A percentile compares a stretch with the other conserved stretches of the same genome.
phyloP scores from a whole-genome alignment of 1,140 invertebrate species.

The Drosophila subobscura region DNA sequence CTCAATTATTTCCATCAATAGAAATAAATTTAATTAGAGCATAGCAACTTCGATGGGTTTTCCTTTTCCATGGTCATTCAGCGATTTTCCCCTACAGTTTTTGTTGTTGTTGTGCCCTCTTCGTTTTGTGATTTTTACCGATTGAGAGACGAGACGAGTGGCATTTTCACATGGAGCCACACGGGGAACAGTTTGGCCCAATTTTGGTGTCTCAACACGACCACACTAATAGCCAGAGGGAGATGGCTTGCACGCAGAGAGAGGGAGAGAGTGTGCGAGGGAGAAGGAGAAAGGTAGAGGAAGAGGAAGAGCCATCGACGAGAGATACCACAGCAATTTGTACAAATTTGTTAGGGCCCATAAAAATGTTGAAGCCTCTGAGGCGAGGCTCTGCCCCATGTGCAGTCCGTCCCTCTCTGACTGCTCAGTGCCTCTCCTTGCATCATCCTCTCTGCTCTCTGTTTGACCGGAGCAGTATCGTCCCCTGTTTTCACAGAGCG shows the following conservation, averaged over 20 bases:
- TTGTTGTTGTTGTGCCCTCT: neutral
- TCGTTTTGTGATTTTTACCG: slow-evolving; percentile 32
- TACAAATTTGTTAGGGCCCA: slow-evolving; percentile 76
- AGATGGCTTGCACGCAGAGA: too few species aligned
- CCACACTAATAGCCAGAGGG: slow-evolving; percentile 25
- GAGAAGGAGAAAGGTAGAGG: slow-evolving; percentile 2
- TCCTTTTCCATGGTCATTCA: slow-evolving; percentile 30
- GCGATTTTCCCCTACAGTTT: slow-evolving; percentile 25
- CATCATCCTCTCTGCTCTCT: slow-evolving; percentile 3
- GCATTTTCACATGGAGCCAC: slow-evolving; percentile 32
- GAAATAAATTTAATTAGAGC: slow-evolving; percentile 48
- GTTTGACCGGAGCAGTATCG: neutral
- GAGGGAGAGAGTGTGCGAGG: neutral
- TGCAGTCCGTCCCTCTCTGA: neutral
- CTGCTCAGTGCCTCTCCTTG: too few species aligned
- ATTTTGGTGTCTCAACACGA: slow-evolving; percentile 60
- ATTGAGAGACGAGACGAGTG: slow-evolving; percentile 15
- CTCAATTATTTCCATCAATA: slow-evolving; percentile 21
- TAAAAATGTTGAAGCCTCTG: slow-evolving; percentile 59
- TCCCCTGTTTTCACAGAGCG: slow-evolving; percentile 6
- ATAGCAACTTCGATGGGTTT: slow-evolving; percentile 42
- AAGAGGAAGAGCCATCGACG: slow-evolving; percentile 5
- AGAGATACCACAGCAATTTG: slow-evolving; percentile 65
- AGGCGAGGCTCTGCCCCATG: too few species aligned
- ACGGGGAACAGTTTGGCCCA: slow-evolving; percentile 33